Evolutionary conservation across 2,888 invertebrate species (phyloP).

Genomic region (Amblyjoppa fuscipennis): DNA sequence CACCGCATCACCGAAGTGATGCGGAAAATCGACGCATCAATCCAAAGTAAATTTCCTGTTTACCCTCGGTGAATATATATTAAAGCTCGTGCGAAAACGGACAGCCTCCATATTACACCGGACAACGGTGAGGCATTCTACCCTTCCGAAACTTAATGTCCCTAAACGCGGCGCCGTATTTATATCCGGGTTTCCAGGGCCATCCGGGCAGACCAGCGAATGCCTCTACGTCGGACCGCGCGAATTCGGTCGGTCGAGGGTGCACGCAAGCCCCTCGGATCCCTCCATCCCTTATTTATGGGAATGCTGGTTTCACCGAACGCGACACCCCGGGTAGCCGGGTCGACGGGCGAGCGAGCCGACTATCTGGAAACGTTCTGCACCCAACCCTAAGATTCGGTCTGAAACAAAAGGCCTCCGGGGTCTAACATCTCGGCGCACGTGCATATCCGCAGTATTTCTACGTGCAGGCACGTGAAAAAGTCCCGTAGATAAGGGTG

Average conservation of each 20-base stretch:
- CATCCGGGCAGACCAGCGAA: constrained; percentile 52
- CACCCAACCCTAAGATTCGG: constrained; percentile 47
- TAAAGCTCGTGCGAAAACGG: constrained; percentile 69
- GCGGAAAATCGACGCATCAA: constrained; percentile 67
- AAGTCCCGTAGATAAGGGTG: constrained; percentile 58
- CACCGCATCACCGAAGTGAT: constrained; percentile 55
- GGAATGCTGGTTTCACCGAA: constrained; percentile 74
- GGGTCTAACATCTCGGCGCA: constrained; percentile 15
- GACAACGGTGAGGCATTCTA: constrained; percentile 68
- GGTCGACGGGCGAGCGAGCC: constrained; percentile 54
- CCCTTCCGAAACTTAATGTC: constrained; percentile 76
- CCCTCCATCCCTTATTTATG: constrained; percentile 79
- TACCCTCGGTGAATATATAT: constrained; percentile 66
- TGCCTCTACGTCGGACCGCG: constrained; percentile 70
- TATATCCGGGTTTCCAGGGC: constrained; percentile 75
- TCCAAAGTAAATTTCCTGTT: constrained; percentile 61
- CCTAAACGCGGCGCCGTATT: constrained; percentile 76
- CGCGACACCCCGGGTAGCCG: constrained; percentile 66
- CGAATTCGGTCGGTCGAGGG: constrained; percentile 71
- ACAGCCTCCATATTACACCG: constrained; percentile 72
- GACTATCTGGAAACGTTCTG: constrained; percentile 50
- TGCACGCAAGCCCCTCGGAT: constrained; percentile 63
- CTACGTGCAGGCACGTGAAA: constrained; percentile 27
- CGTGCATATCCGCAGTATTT: constrained; percentile 43
- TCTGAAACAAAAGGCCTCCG: constrained; percentile 57